Evolutionary conservation across 30 jellyfish, hydroid and myxozoan species (phyloP).

Genomic region (Aurelia aurita): DNA sequence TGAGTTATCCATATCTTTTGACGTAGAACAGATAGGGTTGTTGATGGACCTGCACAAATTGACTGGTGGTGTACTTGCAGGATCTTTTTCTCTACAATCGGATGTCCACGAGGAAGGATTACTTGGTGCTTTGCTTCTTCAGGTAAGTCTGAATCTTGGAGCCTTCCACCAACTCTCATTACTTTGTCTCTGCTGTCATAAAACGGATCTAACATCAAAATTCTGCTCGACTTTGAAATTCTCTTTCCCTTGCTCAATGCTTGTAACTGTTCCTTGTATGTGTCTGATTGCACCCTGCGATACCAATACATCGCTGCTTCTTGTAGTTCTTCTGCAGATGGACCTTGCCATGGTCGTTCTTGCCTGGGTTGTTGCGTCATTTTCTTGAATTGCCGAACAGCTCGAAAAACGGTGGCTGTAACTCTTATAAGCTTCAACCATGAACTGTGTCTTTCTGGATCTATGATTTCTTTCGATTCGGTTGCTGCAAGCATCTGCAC

Average conservation of each 20-base stretch:
- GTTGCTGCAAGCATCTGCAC: no score
- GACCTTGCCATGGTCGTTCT: no score
- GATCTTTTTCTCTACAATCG: neutral
- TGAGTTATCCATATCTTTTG: neutral
- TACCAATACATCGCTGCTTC: neutral
- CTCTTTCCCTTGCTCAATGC: no score
- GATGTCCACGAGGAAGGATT: neutral
- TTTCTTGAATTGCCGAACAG: no score
- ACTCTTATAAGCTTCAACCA: no score
- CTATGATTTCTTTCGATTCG: no score
- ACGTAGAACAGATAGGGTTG: neutral
- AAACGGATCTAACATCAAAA: neutral
- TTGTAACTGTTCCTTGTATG: no score
- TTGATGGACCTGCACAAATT: no score
- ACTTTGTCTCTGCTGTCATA: neutral
- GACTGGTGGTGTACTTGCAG: neutral
- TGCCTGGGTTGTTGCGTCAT: no score
- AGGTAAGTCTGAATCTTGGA: neutral
- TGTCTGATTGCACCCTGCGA: neutral
- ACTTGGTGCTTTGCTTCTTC: conserved; percentile 6
- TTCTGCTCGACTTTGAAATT: neutral
- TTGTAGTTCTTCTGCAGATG: neutral
- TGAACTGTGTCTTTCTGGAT: no score
- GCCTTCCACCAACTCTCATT: no score
- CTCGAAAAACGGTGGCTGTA: no score